Percentiles rank a stretch among this genome's conserved stretches.
phyloP scores from a whole-genome alignment of 1,140 invertebrate genomes.

The Laupala kohalensis region DNA sequence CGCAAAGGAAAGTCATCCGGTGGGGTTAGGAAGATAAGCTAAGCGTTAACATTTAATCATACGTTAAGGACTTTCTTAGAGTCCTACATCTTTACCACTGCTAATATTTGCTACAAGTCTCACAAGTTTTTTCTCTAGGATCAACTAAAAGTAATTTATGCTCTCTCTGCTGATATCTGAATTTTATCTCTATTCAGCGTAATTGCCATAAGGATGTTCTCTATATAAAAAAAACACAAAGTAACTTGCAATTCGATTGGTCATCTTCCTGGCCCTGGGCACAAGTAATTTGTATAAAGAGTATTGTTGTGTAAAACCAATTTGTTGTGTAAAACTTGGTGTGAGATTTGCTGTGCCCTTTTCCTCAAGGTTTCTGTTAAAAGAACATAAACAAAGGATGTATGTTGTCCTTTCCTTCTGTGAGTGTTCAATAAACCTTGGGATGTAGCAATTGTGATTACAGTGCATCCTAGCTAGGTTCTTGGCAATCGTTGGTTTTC shows the following conservation, averaged over 20 bases:
- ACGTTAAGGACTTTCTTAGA: not conserved
- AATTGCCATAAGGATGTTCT: not conserved
- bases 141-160: not conserved
- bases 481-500: not conserved
- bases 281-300: constrained; percentile 6
- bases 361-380: not conserved
- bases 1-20: constrained; percentile 3
- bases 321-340: not conserved
- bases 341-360: not conserved
- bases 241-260: not conserved
- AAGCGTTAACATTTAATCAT: not conserved
- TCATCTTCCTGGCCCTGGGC: constrained; percentile 10
- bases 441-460: not conserved
- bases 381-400: not conserved
- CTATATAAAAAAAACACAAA: not conserved
- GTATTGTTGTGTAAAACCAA: not conserved
- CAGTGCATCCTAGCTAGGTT: not conserved
- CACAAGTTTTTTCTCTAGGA: not conserved
- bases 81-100: not conserved
- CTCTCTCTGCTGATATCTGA: not conserved
- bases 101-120: not conserved
- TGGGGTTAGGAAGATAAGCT: constrained; percentile 6
- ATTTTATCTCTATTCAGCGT: not conserved
- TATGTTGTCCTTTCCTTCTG: not conserved
- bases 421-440: not conserved